These are phyloP conservation scores for Pardosa pseudoannulata DNA, from an alignment of 2,888 invertebrate species.

Conservation along the genomic window DNA sequence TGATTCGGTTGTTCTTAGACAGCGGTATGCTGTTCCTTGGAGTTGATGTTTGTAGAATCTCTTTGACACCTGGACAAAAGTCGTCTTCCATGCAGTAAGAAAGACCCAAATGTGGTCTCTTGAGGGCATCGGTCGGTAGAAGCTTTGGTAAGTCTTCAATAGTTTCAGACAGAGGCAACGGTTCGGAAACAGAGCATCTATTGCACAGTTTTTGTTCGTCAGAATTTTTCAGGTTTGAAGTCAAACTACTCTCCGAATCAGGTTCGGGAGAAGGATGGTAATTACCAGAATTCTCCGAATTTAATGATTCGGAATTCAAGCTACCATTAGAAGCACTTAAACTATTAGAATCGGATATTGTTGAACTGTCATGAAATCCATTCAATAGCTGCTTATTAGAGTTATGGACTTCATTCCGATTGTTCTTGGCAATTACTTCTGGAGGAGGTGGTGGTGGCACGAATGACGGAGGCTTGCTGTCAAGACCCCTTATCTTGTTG, in stretches of 20 bases:
- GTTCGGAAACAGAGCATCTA: slow-evolving; percentile 17
- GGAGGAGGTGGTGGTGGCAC: slow-evolving; percentile 36
- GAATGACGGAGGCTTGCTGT: slow-evolving; percentile 45
- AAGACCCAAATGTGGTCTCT: slow-evolving; percentile 48
- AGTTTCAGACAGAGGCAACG: slow-evolving; percentile 25
- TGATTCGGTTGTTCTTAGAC: slow-evolving; percentile 19
- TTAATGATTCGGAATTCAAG: background rate
- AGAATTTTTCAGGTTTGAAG: background rate
- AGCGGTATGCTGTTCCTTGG: slow-evolving; percentile 24
- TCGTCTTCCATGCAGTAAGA: slow-evolving; percentile 60
- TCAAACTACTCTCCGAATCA: background rate
- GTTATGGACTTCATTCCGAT: background rate
- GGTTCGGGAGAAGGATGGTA: background rate
- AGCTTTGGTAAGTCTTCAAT: slow-evolving; percentile 44
- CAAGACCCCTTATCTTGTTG: slow-evolving; percentile 42
- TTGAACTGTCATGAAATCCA: background rate
- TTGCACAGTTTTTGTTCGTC: slow-evolving; percentile 23
- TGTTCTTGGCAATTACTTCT: background rate
- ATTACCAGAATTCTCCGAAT: background rate
- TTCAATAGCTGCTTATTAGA: background rate
- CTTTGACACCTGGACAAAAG: slow-evolving; percentile 47
- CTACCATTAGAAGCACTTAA: background rate
- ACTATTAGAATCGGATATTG: background rate
- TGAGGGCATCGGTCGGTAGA: slow-evolving; percentile 44
- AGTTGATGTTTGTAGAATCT: slow-evolving; percentile 41